A percentile compares a stretch with the other conserved stretches of the same genome.
phyloP scores from a whole-genome alignment of 2,113 vertebrate species.

The Abramis brama region DNA sequence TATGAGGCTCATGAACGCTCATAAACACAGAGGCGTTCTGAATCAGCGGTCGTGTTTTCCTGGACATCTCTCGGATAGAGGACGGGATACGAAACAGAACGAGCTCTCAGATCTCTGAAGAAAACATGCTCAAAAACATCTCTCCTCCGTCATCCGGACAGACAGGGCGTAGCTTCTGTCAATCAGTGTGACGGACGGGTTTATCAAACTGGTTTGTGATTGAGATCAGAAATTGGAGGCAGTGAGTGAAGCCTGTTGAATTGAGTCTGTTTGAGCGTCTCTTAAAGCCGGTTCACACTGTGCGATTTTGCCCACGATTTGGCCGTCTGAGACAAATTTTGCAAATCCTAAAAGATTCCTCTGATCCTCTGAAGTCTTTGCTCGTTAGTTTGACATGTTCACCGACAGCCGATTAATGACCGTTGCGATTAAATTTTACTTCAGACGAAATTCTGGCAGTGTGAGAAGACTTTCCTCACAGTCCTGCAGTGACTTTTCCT shows the following conservation, averaged over 20 bases:
- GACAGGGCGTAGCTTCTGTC: background rate
- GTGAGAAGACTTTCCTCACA: no score
- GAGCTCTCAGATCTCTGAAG: background rate
- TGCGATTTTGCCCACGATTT: no score
- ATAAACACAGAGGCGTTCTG: background rate
- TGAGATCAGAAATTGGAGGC: background rate
- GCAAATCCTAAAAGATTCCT: no score
- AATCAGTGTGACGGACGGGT: background rate
- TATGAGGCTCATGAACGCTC: background rate
- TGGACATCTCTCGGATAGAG: background rate
- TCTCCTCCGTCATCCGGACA: background rate
- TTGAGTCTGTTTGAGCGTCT: background rate
- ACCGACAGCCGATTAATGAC: no score
- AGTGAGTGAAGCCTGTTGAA: background rate
- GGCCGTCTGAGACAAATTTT: no score
- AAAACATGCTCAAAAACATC: background rate
- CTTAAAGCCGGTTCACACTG: no score
- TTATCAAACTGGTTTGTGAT: background rate
- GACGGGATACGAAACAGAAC: background rate
- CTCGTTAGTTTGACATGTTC: no score
- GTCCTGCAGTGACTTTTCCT: no score
- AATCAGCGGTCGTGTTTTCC: slow-evolving; percentile 6
- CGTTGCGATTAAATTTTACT: no score
- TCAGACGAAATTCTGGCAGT: no score
- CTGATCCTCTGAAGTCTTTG: no score